Evolutionary conservation across 1,140 invertebrate genomes (phyloP), one percentile per base, ranked within the genome.

Genomic region (Protaetia brevitarsis): DNA sequence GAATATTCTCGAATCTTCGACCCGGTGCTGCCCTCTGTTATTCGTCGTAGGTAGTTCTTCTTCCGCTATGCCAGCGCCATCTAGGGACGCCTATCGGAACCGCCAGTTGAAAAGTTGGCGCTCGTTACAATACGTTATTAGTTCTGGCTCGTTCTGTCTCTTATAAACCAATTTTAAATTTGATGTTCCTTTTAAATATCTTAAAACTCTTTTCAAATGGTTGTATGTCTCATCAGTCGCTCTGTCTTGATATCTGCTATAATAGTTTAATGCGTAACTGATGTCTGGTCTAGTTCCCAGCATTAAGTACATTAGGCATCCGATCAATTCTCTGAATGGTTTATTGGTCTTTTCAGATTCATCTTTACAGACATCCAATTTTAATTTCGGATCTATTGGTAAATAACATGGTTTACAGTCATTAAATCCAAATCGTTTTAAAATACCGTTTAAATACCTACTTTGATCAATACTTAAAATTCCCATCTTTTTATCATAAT

Each of bases 401-500:
- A 23, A 19, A 19, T 16, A 3, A 16, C 45, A 51, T 51, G 36
- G 11, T 13, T 63, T 63, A 19, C 60, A 36, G 28, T 63, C 16
- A 19, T 34, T 13, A 23, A 63, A 27, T 4, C 23, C 26, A 64
- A 64, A 64, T 6, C 27, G 16, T 30, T 64, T 27, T 29, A 64
- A 64, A 26, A 64, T 45, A 2, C 27, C 21, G 41, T 28, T 23
- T 8, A 64, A 21, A 45, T 45, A 64, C 11, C 37, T 13, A 2
- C 11, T 30, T 51, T 64, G 63, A 26, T 23, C 37, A 19, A 64
- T 51, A 21, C 27, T 45, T 28, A 64, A 51, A 2, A 64, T 64
- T 13, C 63, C 37, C n/a, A 23, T 23, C 19, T 51, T 13, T 64
- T n/a, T 64, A 41, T 26, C 27, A 64, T 63, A 63, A 63, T 63